Evolutionary conservation across 1,140 invertebrate species (phyloP), one percentile per base, ranked within the genome.

Genomic region (Lordiphosa collinella): DNA sequence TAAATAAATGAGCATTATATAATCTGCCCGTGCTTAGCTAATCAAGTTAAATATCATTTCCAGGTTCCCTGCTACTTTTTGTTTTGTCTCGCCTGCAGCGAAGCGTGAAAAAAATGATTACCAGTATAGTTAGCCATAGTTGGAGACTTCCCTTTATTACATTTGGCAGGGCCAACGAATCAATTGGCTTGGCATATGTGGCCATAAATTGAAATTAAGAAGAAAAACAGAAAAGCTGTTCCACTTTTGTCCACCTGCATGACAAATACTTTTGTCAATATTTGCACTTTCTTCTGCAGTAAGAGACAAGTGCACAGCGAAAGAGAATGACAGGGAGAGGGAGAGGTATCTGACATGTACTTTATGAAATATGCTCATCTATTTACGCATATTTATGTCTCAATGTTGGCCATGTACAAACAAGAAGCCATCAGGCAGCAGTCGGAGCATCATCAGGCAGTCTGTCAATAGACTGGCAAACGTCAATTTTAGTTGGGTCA

Each of bases 351-450:
- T 11, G 18, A 36, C 12, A 16, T 6, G 25, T 18, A 12, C 25
- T 29, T 29, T 29, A 25, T 31, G 32, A 46, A 63, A 44, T 29
- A 29, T 29, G 25, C 59, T 79, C 52, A 55, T 74, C 65, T 79
- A 79, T 78, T 78, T 69, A 78, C 68, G 75, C 75, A 78, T 79
- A 80, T 80, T 78, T 80, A 64, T 78, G 74, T 79, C 68, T 78
- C 68, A 64, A 68, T 78, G 74, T 79, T 78, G 74, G 54, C 63
- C 74, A 63, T 64, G 51, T 79, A 69, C 75, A 79, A 78, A 80
- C 68, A 74, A 58, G 58, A 73, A 66, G 29, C 54, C 69, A 72
- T 73, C 69, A 72, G 40, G 40, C 53, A 62, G 34, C 44, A 16
- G 6, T 40, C 32, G 7, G 54, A 66, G 16, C 47, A 52, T 40